These are phyloP conservation scores for Lycaena phlaeas DNA, from an alignment of 2,888 invertebrate genomes.

Conservation along the genomic window DNA sequence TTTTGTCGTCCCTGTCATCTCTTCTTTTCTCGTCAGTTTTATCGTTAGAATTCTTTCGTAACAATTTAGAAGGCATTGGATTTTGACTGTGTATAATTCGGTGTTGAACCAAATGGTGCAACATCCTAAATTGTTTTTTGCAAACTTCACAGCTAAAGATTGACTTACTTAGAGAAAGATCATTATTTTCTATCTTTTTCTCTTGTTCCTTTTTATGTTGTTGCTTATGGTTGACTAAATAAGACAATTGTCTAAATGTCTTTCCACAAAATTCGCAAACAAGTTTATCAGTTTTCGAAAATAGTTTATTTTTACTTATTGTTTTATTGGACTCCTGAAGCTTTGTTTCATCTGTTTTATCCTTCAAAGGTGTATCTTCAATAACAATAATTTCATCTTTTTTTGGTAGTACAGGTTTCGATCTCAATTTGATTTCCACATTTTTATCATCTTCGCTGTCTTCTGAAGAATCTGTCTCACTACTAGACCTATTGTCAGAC, in stretches of 20 bases:
- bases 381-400: constrained; percentile 43
- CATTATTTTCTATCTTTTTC: constrained; percentile 31
- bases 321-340: constrained; percentile 30
- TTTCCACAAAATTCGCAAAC: constrained; percentile 63
- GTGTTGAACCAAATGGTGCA: constrained; percentile 65
- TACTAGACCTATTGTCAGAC: constrained; percentile 39
- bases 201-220: constrained; percentile 46
- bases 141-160: constrained; percentile 60
- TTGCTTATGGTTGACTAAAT: constrained; percentile 54
- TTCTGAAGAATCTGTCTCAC: constrained; percentile 38
- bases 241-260: constrained; percentile 59
- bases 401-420: constrained; percentile 25
- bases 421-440: constrained; percentile 38
- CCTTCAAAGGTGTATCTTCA: constrained; percentile 42
- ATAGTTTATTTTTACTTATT: constrained; percentile 26
- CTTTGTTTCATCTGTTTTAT: constrained; percentile 28
- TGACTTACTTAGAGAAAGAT: constrained; percentile 25
- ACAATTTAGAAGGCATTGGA: constrained; percentile 27
- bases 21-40: constrained; percentile 40
- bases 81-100: constrained; percentile 49
- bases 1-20: constrained; percentile 28
- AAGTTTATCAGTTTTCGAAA: constrained; percentile 30
- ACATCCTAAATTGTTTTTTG: constrained; percentile 59
- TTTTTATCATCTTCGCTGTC: constrained; percentile 33
- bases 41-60: constrained; percentile 50